These are phyloP conservation scores for Pelecanoides urinatrix DNA, from an alignment of 2,113 vertebrate genomes.

Conservation along the genomic window DNA sequence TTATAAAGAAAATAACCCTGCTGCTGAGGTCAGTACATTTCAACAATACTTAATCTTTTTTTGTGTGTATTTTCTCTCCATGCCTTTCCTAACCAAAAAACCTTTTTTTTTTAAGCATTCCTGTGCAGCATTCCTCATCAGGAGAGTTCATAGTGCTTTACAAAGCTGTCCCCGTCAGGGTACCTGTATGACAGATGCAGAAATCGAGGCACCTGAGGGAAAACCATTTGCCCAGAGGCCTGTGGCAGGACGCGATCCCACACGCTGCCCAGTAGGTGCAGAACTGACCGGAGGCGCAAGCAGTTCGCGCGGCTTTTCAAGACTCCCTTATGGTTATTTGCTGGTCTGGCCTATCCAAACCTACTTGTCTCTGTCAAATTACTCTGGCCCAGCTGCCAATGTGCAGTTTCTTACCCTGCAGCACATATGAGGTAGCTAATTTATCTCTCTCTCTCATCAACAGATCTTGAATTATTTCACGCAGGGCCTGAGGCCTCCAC, in stretches of 20 bases:
- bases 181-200: not conserved
- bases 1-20: not conserved
- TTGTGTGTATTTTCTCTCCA: not conserved
- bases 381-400: not conserved
- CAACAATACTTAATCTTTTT: not conserved
- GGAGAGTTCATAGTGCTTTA: not conserved
- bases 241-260: not conserved
- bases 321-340: not conserved
- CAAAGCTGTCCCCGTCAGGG: not conserved
- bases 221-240: not conserved
- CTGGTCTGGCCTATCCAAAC: not conserved
- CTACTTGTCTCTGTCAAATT: not conserved
- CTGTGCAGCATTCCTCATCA: not conserved
- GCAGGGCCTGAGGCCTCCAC: not conserved
- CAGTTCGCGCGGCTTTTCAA: not conserved
- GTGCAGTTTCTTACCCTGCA: slow-evolving; percentile 11
- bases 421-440: not conserved
- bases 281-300: not conserved
- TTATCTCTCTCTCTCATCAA: slow-evolving; percentile 9
- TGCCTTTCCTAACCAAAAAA: not conserved
- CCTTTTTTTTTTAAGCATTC: not conserved
- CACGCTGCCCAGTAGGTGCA: rapidly evolving
- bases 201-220: not conserved
- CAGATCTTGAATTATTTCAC: slow-evolving; percentile 17
- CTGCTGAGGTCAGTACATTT: not conserved